Evolutionary conservation across 1,140 invertebrate species (phyloP).

Genomic region (Cotesia typhae): DNA sequence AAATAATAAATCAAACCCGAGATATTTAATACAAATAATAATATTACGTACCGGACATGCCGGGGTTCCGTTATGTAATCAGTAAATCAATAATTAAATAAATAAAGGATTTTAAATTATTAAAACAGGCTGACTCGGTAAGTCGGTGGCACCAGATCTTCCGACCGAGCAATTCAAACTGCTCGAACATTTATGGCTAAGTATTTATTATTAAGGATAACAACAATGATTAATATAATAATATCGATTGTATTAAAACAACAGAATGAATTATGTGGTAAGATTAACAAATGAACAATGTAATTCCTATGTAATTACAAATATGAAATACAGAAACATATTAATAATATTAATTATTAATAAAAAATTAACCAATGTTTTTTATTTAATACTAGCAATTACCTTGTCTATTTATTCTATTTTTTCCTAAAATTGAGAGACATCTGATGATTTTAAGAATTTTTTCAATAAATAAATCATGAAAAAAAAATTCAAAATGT

Average conservation of each 20-base stretch:
- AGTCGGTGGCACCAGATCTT: constrained; percentile 27
- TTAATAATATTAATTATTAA: constrained; percentile 49
- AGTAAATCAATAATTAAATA: constrained; percentile 8
- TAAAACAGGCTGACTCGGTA: constrained; percentile 22
- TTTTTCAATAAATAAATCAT: too few relatives aligned
- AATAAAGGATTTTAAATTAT: constrained; percentile 10
- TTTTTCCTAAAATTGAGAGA: too few relatives aligned
- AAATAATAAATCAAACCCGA: constrained; percentile 11
- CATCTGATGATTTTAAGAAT: too few relatives aligned
- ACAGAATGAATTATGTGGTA: constrained; percentile 40
- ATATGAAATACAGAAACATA: constrained; percentile 55
- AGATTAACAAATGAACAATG: constrained; percentile 43
- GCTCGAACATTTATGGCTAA: constrained; percentile 35
- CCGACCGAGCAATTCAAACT: constrained; percentile 36
- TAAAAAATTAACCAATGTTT: constrained; percentile 33
- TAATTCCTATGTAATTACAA: constrained; percentile 53
- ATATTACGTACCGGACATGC: neutral
- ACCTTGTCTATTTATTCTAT: too few relatives aligned
- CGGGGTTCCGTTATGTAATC: constrained; percentile 21
- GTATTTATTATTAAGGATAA: constrained; percentile 33
- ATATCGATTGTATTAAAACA: constrained; percentile 40
- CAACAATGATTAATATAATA: neutral
- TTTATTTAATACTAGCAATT: too few relatives aligned
- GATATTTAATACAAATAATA: constrained; percentile 15
- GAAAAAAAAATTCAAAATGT: too few relatives aligned